These are phyloP conservation scores for Aspidiotus rigidus DNA, from an alignment of 2,888 invertebrate genomes.

Conservation along the genomic window DNA sequence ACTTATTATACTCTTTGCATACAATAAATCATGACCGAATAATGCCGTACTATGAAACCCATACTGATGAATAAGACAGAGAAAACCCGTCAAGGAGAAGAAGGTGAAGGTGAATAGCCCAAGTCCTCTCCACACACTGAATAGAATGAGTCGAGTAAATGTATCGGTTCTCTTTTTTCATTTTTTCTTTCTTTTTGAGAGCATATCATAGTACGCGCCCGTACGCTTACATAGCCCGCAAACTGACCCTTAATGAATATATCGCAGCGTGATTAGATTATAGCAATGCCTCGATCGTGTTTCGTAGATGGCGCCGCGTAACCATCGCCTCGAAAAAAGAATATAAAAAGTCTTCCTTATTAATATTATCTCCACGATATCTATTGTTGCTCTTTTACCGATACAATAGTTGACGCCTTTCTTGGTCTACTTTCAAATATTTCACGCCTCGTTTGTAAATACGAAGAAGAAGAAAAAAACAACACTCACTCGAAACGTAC, in stretches of 20 bases:
- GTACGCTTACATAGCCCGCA: conserved; percentile 22
- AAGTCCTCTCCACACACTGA: neutral
- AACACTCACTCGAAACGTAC: conserved; percentile 1
- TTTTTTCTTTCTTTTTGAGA: too few relatives aligned
- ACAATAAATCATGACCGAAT: too few relatives aligned
- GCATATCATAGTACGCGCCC: neutral
- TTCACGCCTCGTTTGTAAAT: conserved; percentile 34
- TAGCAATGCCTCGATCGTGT: conserved; percentile 5
- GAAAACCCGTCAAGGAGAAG: neutral
- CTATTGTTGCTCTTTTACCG: conserved; percentile 25
- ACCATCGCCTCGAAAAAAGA: conserved; percentile 18
- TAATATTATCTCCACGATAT: conserved; percentile 34
- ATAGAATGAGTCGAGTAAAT: neutral
- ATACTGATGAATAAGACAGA: neutral
- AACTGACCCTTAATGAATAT: conserved; percentile 34
- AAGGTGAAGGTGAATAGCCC: conserved; percentile 1
- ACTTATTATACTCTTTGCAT: neutral
- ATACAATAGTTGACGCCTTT: conserved; percentile 30
- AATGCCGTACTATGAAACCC: too few relatives aligned
- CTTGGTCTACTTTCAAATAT: conserved; percentile 34
- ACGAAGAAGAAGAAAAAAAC: conserved; percentile 11
- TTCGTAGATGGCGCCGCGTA: conserved; percentile 29
- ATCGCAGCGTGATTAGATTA: conserved; percentile 29
- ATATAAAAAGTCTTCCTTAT: conserved; percentile 32
- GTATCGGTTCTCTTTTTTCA: neutral